Conservation (phyloP, 2,113 vertebrate species). For the Telmatochromis sp. region DNA sequence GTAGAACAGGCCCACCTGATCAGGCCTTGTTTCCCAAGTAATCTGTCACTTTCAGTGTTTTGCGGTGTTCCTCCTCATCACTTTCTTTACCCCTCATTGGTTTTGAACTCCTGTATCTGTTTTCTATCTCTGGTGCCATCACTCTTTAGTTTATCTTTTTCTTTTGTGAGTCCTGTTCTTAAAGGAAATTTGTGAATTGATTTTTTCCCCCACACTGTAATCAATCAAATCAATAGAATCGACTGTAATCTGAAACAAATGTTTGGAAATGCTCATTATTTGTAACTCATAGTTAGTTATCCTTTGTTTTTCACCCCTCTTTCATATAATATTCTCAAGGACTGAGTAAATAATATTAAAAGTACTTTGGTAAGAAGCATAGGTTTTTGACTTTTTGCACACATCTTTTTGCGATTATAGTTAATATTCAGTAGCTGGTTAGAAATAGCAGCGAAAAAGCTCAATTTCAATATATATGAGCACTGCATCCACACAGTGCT, state of each 20-base stretch:
- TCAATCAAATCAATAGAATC: neutral
- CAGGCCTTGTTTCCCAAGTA: conserved; percentile 32
- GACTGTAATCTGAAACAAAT: neutral
- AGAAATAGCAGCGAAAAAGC: neutral
- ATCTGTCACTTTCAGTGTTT: conserved; percentile 45
- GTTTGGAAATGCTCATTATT: neutral
- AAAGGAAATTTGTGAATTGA: neutral
- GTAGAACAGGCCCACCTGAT: neutral
- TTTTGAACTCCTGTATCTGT: neutral
- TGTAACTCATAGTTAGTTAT: neutral
- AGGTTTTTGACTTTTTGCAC: neutral
- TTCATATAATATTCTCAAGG: neutral
- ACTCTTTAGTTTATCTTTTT: neutral
- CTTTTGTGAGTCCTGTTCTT: neutral
- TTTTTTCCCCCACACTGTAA: neutral
- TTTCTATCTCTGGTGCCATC: neutral
- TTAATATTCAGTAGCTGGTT: neutral
- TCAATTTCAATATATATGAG: neutral
- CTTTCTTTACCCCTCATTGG: neutral
- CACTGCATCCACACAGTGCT: neutral
- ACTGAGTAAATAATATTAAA: neutral
- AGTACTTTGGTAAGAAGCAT: neutral
- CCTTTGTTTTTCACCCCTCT: neutral
- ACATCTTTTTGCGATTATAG: neutral
- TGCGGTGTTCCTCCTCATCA: conserved; percentile 21